These are phyloP conservation scores for Notospermus geniculatus DNA, from an alignment of 1,140 invertebrate genomes.

Conservation along the genomic window DNA sequence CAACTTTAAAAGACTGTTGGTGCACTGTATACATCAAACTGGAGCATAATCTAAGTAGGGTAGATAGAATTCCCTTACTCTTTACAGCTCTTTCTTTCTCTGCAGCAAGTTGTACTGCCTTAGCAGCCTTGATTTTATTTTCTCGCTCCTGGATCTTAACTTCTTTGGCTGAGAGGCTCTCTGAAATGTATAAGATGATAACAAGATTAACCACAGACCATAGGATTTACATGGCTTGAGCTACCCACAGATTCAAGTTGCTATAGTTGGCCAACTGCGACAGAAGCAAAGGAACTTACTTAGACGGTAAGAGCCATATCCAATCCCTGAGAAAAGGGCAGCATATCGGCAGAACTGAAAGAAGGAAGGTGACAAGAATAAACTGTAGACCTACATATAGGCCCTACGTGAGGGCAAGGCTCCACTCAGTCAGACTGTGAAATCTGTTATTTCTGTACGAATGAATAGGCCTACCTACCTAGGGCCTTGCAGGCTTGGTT, in stretches of 20 bases:
- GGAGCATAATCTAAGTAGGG: neutral
- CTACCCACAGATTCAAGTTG: too few species aligned
- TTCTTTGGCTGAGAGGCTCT: neutral
- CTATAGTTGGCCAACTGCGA: too few species aligned
- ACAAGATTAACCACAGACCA: too few species aligned
- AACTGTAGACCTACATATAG: too few species aligned
- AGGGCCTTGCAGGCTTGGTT: too few species aligned
- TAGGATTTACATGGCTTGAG: too few species aligned
- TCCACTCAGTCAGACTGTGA: too few species aligned
- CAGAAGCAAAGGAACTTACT: constrained; percentile 11
- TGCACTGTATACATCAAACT: neutral
- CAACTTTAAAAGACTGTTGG: too few species aligned
- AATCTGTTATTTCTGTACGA: too few species aligned
- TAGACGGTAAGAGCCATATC: constrained; percentile 4
- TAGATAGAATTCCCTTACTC: neutral
- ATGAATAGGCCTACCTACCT: too few species aligned
- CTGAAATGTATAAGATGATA: too few species aligned
- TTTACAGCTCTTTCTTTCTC: constrained; percentile 5
- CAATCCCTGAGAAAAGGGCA: constrained; percentile 8
- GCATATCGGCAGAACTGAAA: constrained; percentile 12
- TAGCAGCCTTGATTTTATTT: constrained; percentile 6
- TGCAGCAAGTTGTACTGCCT: neutral
- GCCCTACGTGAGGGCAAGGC: too few species aligned
- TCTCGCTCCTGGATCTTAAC: constrained; percentile 7
- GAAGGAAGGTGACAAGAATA: neutral